Base-by-base conservation (phyloP, 2,888 invertebrate species). In the Lasioglossum oenotherae region DNA sequence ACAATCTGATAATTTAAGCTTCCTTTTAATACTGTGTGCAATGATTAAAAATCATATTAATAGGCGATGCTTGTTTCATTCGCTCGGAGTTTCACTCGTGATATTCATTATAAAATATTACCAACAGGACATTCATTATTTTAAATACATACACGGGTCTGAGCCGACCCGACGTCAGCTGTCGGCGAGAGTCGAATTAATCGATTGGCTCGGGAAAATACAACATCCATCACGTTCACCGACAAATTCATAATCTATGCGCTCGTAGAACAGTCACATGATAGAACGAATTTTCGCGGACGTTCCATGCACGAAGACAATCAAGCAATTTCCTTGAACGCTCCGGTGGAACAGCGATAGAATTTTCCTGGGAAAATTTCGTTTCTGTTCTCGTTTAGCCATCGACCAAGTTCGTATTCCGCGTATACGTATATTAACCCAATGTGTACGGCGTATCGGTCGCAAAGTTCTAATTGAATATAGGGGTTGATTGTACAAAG, bases 391-490 rank as follows among this genome's bases (percentile, higher is more conserved):
- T n/a, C 49, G 49, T 35, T 78, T 38, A 23, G 12, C n/a, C 31
- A 78, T 41, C 35, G 44, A 35, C 27, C 41, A 44, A 41, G 16
- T 46, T 31, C 44, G 44, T 46, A 10, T 64, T 49, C 23, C 44
- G 16, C 35, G 35, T 2, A n/a, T 41, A 31, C 31, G 31, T 31
- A 46, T 41, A 81, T 81, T 81, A 81, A 81, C 72, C 44, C 53
- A 38, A 76, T 31, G 76, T 77, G 77, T 31, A 60, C 60, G 38
- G 23, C 49, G 79, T 79, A 72, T 81, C 82, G 75, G 46, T 78
- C 78, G 82, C 75, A 38, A 76, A 80, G 73, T 86, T 87, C 64
- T 80, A 86, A 87, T 82, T 78, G 67, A 85, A 82, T 78, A 72
- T 72, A 69, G 76, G 71, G 80, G 76, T 80, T 81, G 84, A 86